Percentiles rank a stretch among this genome's conserved stretches.
Evolutionary conservation across 2,797 vertebrate species (phyloP).

Genomic region (Chiroxiphia lanceolata): DNA sequence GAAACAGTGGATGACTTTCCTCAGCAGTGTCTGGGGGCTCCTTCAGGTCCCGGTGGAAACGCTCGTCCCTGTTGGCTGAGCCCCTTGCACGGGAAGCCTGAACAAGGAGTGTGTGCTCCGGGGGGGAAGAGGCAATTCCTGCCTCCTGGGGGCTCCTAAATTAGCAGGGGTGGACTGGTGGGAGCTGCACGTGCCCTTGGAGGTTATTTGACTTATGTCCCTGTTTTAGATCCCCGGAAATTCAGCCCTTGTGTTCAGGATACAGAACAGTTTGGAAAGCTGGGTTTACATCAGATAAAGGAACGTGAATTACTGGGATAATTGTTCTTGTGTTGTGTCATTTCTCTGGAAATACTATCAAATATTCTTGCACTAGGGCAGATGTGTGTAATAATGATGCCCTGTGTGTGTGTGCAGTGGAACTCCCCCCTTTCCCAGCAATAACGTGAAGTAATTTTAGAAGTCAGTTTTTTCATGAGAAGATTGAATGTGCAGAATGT

Average conservation of each 20-base stretch:
- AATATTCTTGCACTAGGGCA: background rate
- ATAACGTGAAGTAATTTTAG: background rate
- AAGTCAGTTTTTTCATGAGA: background rate
- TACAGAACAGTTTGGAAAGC: background rate
- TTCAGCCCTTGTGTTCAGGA: rapidly evolving
- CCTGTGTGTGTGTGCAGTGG: background rate
- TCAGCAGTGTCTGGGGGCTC: background rate
- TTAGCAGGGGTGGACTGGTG: background rate
- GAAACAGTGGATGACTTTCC: constrained; percentile 27
- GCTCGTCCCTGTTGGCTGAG: background rate
- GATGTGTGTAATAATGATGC: background rate
- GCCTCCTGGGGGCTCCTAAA: background rate
- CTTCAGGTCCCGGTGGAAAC: background rate
- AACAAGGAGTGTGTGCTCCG: rapidly evolving
- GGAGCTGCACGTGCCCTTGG: background rate
- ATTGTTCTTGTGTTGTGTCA: background rate
- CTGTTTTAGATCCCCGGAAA: background rate
- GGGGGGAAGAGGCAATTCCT: background rate
- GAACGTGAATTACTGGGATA: background rate
- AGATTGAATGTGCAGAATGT: background rate
- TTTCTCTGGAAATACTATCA: background rate
- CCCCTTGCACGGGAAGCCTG: background rate
- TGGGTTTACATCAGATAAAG: background rate
- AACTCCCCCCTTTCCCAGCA: background rate
- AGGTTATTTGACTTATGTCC: background rate